Base-by-base conservation (phyloP, 2,113 vertebrate genomes). In the Mustelus asterias region DNA sequence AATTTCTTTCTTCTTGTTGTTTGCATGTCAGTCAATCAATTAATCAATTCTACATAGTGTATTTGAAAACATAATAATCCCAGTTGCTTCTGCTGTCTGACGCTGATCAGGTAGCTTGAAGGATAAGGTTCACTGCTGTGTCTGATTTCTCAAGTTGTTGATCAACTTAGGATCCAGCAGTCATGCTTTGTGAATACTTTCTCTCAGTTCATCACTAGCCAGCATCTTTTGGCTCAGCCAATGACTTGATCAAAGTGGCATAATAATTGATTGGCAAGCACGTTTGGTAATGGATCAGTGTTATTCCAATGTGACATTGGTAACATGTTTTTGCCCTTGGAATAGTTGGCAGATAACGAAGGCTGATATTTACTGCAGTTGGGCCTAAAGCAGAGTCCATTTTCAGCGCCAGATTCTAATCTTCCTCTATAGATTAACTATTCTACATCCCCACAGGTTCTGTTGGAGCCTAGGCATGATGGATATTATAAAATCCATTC, bases 1-100 rank as follows among this genome's bases (percentile, higher is more conserved):
- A 63, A 93, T 65, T 93, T 93, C 60, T 67, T 93, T 65, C 89
- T 92, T 92, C 60, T 93, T n/a, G 60, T 65, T 93, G 63, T 93
- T 65, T 93, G 89, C 89, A 67, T 63, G n/a, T 93, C 60, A 93
- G 60, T 65, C 26, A 89, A 58, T 89, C 89, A 93, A 93, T 93
- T 9, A 93, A 92, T 93, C 89, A 65, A 92, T 92, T 65, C 33
- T 93, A 93, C 60, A 41, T n/a, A 93, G 33, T 65, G 89, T 33
- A 93, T 93, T 92, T 93, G 18, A 93, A 93, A 93, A 93, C 60
- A 33, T 83, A 41, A 90, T 90, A 54, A 60, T 90, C 11, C 54
- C 54, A 37, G 60, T n/a, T 22, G 20, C 60, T 65, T 67, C 89
- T 93, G 8, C 8, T 37, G 89, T 20, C 33, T 11, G 54, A 60